Evolutionary conservation across 2,113 vertebrate species (phyloP).

Genomic region (Pelvicachromis taeniatus): DNA sequence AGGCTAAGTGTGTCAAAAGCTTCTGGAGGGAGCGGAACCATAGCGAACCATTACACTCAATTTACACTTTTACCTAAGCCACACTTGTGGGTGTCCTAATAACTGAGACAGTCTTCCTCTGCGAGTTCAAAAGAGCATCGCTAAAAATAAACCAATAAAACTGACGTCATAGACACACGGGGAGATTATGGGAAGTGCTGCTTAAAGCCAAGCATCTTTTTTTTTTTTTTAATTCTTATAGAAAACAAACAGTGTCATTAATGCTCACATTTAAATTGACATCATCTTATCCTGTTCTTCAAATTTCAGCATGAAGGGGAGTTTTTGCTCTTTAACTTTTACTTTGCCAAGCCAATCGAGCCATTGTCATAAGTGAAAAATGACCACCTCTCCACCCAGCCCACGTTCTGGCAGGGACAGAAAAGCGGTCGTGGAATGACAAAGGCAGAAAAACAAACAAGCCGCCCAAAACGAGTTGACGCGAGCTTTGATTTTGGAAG

Average conservation of each 20-base stretch:
- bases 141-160: slow-evolving; percentile 5
- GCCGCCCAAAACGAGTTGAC: background rate
- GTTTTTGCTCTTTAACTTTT: background rate
- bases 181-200: background rate
- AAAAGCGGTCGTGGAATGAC: background rate
- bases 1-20: slow-evolving; percentile 46
- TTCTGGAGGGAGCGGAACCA: slow-evolving; percentile 30
- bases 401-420: background rate
- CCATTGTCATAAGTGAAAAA: background rate
- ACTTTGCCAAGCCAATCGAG: background rate
- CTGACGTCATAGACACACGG: background rate
- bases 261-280: background rate
- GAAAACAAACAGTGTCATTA: background rate
- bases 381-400: background rate
- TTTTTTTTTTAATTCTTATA: background rate
- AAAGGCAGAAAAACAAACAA: slow-evolving; percentile 41
- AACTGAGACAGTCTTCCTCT: slow-evolving; percentile 2
- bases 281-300: background rate
- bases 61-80: slow-evolving; percentile 61
- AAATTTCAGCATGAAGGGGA: background rate
- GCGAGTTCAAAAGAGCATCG: slow-evolving; percentile 18
- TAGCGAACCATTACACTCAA: slow-evolving; percentile 39
- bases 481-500: slow-evolving; percentile 14
- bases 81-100: slow-evolving; percentile 41
- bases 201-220: background rate